phyloP scores from a whole-genome alignment of 2,797 vertebrate species.

The Rhyacichthys aspro region DNA sequence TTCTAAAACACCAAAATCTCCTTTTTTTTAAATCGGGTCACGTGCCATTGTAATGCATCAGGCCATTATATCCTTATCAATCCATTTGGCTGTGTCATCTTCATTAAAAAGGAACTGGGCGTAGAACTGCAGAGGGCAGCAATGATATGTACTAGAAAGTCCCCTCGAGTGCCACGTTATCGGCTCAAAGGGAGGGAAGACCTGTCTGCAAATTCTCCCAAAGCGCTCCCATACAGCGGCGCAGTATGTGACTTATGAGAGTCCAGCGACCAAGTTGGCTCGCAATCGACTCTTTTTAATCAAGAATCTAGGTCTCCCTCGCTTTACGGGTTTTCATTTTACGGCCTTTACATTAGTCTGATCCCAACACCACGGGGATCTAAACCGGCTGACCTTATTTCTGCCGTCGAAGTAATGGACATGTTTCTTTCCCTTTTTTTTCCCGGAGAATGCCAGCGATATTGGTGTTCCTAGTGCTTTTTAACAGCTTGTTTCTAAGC shows the following conservation, averaged over 20 bases:
- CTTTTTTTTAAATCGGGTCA: conserved; percentile 25
- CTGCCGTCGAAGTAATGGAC: conserved; percentile 32
- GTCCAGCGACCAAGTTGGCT: conserved; percentile 28
- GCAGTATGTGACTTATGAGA: conserved; percentile 44
- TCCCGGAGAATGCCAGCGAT: conserved; percentile 36
- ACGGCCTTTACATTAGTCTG: conserved; percentile 47
- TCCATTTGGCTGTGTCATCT: conserved; percentile 51
- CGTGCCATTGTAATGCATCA: conserved; percentile 24
- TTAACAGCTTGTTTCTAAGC: conserved; percentile 64
- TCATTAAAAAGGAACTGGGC: conserved; percentile 63
- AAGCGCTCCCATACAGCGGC: conserved; percentile 21
- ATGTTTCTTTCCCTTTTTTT: conserved; percentile 22
- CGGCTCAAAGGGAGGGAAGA: conserved; percentile 34
- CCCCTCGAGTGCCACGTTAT: conserved; percentile 43
- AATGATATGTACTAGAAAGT: conserved; percentile 67
- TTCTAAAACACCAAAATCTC: conserved; percentile 10
- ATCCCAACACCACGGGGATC: conserved; percentile 39
- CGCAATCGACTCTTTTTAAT: conserved; percentile 63
- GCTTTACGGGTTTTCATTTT: conserved; percentile 48
- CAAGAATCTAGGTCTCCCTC: conserved; percentile 41
- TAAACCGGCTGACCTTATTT: conserved; percentile 31
- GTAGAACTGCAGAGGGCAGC: conserved; percentile 79
- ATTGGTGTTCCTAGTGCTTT: conserved; percentile 52
- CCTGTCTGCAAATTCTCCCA: conserved; percentile 32
- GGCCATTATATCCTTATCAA: conserved; percentile 47